Percentiles rank a stretch among this genome's conserved stretches.
phyloP scores from a whole-genome alignment of 1,140 invertebrate genomes.

The Calosoma granatense region DNA sequence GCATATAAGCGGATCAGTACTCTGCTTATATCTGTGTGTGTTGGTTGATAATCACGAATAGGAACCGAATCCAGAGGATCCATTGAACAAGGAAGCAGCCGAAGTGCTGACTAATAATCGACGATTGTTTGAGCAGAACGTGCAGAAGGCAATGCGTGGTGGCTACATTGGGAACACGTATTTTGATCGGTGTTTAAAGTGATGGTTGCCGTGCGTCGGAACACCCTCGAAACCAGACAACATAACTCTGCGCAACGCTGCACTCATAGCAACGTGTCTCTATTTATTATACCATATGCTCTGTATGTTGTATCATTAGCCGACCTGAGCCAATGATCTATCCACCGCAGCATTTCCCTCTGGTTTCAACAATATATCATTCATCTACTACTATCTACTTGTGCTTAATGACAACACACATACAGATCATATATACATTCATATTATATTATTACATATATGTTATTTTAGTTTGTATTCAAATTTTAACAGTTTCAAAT shows the following conservation, averaged over 20 bases:
- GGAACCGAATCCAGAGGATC: slow-evolving; percentile 99
- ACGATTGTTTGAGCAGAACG: slow-evolving; percentile 92
- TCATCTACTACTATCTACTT: no score
- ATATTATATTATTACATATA: no score
- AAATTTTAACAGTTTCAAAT: background rate
- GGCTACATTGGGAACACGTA: slow-evolving; percentile 87
- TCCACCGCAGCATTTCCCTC: no score
- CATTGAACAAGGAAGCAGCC: slow-evolving; percentile 97
- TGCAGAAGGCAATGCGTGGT: slow-evolving; percentile 90
- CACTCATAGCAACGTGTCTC: slow-evolving; percentile 1
- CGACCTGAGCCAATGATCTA: no score
- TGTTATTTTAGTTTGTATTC: background rate
- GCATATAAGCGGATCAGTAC: background rate
- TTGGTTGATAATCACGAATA: no score
- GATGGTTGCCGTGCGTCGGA: slow-evolving; percentile 37
- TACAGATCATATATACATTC: background rate
- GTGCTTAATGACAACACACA: background rate
- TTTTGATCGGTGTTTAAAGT: slow-evolving; percentile 95
- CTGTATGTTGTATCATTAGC: slow-evolving; percentile 5
- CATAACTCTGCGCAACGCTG: background rate
- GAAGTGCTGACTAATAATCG: slow-evolving; percentile 92
- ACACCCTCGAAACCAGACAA: slow-evolving; percentile 3
- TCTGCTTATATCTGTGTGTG: no score
- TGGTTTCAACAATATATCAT: no score
- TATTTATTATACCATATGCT: slow-evolving; percentile 5